Evolutionary conservation across 2,797 vertebrate species (phyloP).

Genomic region (Phataginus tetradactyla): DNA sequence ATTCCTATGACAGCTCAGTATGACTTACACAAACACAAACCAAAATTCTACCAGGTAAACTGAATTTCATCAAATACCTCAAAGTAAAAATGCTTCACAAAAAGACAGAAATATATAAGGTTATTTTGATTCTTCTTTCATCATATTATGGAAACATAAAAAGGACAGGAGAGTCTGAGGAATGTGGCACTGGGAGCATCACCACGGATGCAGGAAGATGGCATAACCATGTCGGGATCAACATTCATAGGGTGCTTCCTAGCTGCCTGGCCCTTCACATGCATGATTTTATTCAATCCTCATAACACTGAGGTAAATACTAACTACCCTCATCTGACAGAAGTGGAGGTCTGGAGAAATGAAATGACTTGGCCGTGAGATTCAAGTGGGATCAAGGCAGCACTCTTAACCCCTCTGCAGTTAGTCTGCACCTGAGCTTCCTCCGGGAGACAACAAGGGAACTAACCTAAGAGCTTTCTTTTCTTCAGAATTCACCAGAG

Average conservation of each 20-base stretch:
- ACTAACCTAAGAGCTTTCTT: background rate
- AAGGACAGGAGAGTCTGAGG: background rate
- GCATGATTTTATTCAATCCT: background rate
- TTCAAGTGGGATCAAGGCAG: background rate
- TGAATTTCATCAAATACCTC: slow-evolving; percentile 1
- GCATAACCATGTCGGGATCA: background rate
- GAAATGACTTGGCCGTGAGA: background rate
- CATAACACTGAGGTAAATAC: background rate
- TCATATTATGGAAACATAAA: background rate
- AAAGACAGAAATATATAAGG: background rate
- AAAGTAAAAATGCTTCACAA: background rate
- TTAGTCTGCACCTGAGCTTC: background rate
- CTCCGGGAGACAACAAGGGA: background rate
- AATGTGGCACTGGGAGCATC: background rate
- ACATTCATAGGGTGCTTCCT: background rate
- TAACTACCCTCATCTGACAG: background rate
- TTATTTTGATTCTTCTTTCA: background rate
- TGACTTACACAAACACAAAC: slow-evolving; percentile 65
- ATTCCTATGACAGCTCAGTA: slow-evolving; percentile 42
- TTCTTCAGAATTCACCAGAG: background rate
- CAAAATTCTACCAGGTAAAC: slow-evolving; percentile 41
- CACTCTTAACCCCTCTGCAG: background rate
- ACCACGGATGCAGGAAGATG: background rate
- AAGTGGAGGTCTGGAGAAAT: background rate
- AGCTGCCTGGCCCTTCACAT: background rate